A percentile compares a stretch with the other conserved stretches of the same genome.
phyloP scores from a whole-genome alignment of 2,113 vertebrate genomes.

The Rhabdornis inornatus region DNA sequence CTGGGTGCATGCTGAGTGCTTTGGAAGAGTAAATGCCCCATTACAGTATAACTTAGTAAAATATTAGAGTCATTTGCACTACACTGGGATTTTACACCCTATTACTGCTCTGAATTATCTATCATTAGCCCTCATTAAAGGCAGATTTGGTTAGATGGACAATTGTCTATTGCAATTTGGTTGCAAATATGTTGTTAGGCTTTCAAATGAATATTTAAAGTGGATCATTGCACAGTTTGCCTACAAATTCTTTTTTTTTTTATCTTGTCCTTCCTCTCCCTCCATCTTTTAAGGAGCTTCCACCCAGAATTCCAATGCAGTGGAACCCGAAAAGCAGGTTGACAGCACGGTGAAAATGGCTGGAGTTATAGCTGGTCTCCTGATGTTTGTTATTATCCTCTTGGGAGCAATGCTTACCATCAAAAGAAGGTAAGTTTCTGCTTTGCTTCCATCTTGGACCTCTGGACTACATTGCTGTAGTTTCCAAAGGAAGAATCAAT shows the following conservation, averaged over 20 bases:
- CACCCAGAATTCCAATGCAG: constrained; percentile 92
- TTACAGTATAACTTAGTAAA: background rate
- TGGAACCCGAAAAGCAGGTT: constrained; percentile 95
- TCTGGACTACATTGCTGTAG: background rate
- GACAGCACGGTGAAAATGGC: constrained; percentile 96
- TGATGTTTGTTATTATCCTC: constrained; percentile 97
- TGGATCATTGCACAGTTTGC: background rate
- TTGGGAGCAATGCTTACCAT: constrained; percentile 93
- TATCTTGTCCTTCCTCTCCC: constrained; percentile 11
- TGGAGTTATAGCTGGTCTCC: constrained; percentile 91
- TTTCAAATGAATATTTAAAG: constrained; percentile 6
- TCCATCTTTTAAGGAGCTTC: constrained; percentile 83
- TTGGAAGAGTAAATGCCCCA: background rate
- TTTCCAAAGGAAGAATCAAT: background rate
- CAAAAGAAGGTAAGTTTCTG: constrained; percentile 89
- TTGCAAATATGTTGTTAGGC: background rate
- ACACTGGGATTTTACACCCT: background rate
- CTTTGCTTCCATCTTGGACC: constrained; percentile 7
- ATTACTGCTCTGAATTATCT: constrained; percentile 10
- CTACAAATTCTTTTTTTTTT: constrained; percentile 43
- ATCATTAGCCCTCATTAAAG: background rate
- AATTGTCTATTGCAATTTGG: background rate
- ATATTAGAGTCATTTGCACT: background rate
- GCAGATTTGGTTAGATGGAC: background rate
- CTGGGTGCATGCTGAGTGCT: background rate